Base-by-base conservation (phyloP, 1,140 invertebrate genomes). In the Orius laevigatus region DNA sequence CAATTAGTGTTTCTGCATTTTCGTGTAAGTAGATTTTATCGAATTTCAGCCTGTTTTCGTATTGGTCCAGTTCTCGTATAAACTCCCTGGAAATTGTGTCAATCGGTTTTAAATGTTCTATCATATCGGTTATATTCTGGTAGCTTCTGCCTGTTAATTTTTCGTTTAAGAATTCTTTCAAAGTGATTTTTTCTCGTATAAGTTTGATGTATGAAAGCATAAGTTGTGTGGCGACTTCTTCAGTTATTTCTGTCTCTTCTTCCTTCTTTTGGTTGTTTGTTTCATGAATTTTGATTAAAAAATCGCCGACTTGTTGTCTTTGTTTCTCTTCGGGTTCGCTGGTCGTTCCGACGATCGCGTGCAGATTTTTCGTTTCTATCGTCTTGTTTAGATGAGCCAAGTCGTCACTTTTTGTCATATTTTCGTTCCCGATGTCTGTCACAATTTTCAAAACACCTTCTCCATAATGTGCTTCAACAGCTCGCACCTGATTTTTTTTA, bases 391-490 rank as follows among this genome's bases (percentile, higher is more conserved):
- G 19, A 1, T n/a, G 11, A 20, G 34, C 34, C 8, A 48, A 12
- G 6, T 14, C 33, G 16, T 18, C 34, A n/a, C 9, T 38, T 19
- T 34, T 48, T 11, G 33, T 48, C 14, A 18, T 25, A 19, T 20
- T 48, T 33, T 35, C 10, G 12, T 35, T 18, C 12, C 10, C 11
- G 32, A 34, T 18, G 34, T 46, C 43, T 8, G 49, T 38, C n/a
- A 38, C 41, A 41, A 51, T 51, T 46, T 51, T 51, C 15, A 51
- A 25, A 8, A 48, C 19, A 1, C 50, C 50, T 25, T 46, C 16
- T n/a, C 15, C 25, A 33, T 34, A 46, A 46, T 46, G 33, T 1
- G 45, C 45, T 36, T 46, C 45, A 10, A 46, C 15, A 1, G 19
- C 20, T 5, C 41, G 18, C 12, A 32, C 11, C 3, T 44, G 18